Evolutionary conservation across 2,797 vertebrate genomes (phyloP).

Genomic region (Intellagama lesueurii): DNA sequence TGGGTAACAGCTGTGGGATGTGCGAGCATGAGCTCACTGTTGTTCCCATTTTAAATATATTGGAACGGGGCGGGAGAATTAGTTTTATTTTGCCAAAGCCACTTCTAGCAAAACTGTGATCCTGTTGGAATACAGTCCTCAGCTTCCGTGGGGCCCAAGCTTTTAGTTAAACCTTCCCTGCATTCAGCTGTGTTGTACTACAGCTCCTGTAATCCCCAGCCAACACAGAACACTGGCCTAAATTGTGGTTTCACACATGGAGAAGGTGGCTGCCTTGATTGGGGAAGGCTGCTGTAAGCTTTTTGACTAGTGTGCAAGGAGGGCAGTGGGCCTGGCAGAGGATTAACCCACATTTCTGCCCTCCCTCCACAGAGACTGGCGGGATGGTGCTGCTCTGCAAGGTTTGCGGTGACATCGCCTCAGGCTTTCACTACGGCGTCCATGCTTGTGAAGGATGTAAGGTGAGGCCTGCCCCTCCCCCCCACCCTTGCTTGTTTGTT

Average conservation of each 20-base stretch:
- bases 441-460: constrained; percentile 86
- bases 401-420: constrained; percentile 85
- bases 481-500: not conserved
- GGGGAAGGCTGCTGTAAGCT: not conserved
- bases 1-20: not conserved
- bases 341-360: not conserved
- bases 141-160: not conserved
- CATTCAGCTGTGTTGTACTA: not conserved
- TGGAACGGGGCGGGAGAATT: not conserved
- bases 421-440: constrained; percentile 86
- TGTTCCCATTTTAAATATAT: not conserved
- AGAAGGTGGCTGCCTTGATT: not conserved
- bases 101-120: not conserved
- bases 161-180: too few species aligned
- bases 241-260: too few species aligned
- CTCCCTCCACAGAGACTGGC: constrained; percentile 77
- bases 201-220: not conserved
- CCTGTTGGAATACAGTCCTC: not conserved
- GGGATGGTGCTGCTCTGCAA: constrained; percentile 87
- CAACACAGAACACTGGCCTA: too few species aligned
- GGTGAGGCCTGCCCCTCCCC: constrained; percentile 64
- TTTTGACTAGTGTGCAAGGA: not conserved
- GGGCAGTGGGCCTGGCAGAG: not conserved
- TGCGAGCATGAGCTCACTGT: not conserved
- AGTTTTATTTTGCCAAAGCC: not conserved